Evolutionary conservation across 2,888 invertebrate genomes (phyloP).

Genomic region (Drosophila melanosoma): DNA sequence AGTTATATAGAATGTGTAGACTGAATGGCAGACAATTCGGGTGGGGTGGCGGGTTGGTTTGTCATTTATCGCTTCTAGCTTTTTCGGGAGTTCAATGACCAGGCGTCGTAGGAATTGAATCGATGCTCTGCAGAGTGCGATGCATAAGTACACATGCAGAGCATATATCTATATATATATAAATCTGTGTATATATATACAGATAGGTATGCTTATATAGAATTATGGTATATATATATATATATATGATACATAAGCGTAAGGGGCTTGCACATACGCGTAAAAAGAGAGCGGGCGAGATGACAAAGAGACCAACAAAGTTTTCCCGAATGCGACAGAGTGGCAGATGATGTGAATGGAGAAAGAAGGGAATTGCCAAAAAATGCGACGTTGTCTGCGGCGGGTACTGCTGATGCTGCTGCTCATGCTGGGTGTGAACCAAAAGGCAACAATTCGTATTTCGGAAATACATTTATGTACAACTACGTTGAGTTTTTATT

Average conservation of each 20-base stretch:
- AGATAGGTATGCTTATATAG: constrained; percentile 12
- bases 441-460: constrained; percentile 67
- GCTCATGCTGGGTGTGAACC: constrained; percentile 57
- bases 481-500: constrained; percentile 31
- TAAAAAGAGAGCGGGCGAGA: constrained; percentile 30
- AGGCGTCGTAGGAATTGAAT: constrained; percentile 68
- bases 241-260: constrained; percentile 29
- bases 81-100: constrained; percentile 84
- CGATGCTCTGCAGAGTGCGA: constrained; percentile 64
- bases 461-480: constrained; percentile 77
- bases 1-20: constrained; percentile 39
- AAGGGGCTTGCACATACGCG: constrained; percentile 38
- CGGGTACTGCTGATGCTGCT: background rate
- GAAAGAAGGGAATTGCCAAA: constrained; percentile 41
- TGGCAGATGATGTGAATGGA: background rate
- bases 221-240: constrained; percentile 30
- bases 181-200: constrained; percentile 1
- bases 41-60: constrained; percentile 16
- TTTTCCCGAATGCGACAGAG: constrained; percentile 5
- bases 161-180: constrained; percentile 6
- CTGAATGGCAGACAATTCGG: constrained; percentile 46
- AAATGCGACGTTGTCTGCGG: constrained; percentile 34
- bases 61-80: constrained; percentile 67
- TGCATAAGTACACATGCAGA: constrained; percentile 38
- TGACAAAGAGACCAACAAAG: constrained; percentile 38